Conservation (phyloP, 2,113 vertebrate species). For the Neogale vison region DNA sequence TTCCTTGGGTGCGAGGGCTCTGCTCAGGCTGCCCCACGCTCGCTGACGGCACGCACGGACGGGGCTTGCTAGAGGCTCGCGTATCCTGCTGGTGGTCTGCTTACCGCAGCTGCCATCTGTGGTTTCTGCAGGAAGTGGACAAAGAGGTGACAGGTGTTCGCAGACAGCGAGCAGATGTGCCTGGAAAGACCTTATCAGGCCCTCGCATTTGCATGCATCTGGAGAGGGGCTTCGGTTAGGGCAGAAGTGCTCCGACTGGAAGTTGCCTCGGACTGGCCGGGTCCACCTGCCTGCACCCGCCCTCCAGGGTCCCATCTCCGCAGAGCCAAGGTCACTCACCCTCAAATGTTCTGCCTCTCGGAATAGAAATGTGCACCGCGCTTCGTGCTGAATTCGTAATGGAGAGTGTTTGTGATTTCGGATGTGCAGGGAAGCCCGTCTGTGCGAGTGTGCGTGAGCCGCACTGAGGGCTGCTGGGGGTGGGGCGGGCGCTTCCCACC, state of each 20-base stretch:
- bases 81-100: neutral
- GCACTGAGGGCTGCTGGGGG: neutral
- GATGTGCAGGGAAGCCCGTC: neutral
- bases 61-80: neutral
- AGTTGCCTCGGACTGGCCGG: neutral
- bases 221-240: neutral
- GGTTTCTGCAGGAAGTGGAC: neutral
- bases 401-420: neutral
- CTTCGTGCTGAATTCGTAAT: no score
- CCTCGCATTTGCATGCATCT: neutral
- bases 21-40: neutral
- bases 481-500: neutral
- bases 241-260: neutral
- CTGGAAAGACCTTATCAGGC: neutral
- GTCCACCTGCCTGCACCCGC: neutral
- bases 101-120: neutral
- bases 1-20: neutral
- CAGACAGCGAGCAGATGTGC: neutral
- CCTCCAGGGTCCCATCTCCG: neutral
- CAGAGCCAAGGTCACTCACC: neutral
- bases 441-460: accelerated
- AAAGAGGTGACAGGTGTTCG: neutral
- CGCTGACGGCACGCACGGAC: neutral
- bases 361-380: neutral
- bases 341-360: neutral